These are phyloP conservation scores for Ptychadena robeensis DNA, from an alignment of 2,797 vertebrate species.

Conservation along the genomic window DNA sequence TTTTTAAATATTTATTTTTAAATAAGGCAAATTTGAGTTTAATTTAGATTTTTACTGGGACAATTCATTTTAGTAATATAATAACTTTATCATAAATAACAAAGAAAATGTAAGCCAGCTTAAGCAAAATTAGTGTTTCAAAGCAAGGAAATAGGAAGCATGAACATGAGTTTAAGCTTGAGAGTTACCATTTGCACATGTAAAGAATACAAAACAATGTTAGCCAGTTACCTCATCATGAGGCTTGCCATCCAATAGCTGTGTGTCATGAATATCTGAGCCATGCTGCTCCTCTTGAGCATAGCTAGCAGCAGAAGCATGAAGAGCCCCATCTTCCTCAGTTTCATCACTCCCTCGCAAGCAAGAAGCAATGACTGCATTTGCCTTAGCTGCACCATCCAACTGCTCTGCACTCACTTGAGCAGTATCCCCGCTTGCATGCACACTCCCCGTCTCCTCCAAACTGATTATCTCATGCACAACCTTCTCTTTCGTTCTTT, in stretches of 20 bases:
- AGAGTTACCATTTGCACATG: background rate
- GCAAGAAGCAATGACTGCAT: conserved; percentile 56
- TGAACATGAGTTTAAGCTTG: background rate
- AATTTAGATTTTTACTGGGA: background rate
- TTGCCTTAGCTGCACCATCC: conserved; percentile 67
- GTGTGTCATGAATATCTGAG: conserved; percentile 65
- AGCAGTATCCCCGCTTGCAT: conserved; percentile 70
- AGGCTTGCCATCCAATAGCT: conserved; percentile 71
- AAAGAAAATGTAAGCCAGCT: background rate
- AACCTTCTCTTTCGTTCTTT: conserved; percentile 69
- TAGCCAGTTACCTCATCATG: conserved; percentile 80
- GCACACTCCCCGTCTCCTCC: conserved; percentile 79
- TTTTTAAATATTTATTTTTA: background rate
- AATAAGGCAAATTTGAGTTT: background rate
- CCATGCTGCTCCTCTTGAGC: conserved; percentile 71
- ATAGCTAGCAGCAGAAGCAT: conserved; percentile 60
- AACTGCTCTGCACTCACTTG: conserved; percentile 63
- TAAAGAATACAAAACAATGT: background rate
- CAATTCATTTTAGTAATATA: background rate
- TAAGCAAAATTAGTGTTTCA: background rate
- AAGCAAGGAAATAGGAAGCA: conserved; percentile 5
- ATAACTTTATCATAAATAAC: no score
- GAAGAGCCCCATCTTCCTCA: conserved; percentile 66
- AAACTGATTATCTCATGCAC: conserved; percentile 75
- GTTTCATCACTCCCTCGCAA: conserved; percentile 71